A percentile compares a stretch with the other conserved stretches of the same genome.
These are phyloP conservation scores for Phrynosoma blainvillii DNA, from an alignment of 2,113 vertebrate species.

Conservation along the genomic window DNA sequence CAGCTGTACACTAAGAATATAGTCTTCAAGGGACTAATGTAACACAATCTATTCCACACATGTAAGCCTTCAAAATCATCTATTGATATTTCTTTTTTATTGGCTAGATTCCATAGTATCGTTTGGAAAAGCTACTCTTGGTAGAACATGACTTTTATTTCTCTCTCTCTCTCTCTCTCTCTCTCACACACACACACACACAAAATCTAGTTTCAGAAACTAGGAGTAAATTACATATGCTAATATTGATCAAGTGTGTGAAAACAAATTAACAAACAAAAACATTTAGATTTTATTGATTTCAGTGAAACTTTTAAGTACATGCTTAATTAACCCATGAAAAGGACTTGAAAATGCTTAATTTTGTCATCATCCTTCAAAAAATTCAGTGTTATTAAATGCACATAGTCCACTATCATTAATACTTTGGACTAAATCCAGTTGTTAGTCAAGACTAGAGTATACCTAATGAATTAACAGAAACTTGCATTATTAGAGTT, in stretches of 20 bases:
- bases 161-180: too few relatives aligned
- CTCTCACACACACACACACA: too few relatives aligned
- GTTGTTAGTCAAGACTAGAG: too few relatives aligned
- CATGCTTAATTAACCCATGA: background rate
- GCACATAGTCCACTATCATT: background rate
- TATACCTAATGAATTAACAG: too few relatives aligned
- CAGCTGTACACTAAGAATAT: slow-evolving; percentile 2
- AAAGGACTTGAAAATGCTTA: background rate
- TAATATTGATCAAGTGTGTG: background rate
- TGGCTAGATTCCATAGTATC: background rate
- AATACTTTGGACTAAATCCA: too few relatives aligned
- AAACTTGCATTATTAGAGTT: too few relatives aligned
- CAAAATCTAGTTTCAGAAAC: background rate
- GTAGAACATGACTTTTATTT: background rate
- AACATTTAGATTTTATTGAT: background rate
- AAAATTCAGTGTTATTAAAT: background rate
- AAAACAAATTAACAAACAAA: background rate
- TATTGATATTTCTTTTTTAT: background rate
- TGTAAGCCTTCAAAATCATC: background rate
- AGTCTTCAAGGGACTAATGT: background rate
- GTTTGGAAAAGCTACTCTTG: background rate
- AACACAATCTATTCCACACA: background rate
- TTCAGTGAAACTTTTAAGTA: background rate
- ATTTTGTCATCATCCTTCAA: background rate
- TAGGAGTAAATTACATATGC: background rate